These are phyloP conservation scores for Exocentrus adspersus DNA, from an alignment of 2,888 invertebrate species.

Conservation along the genomic window DNA sequence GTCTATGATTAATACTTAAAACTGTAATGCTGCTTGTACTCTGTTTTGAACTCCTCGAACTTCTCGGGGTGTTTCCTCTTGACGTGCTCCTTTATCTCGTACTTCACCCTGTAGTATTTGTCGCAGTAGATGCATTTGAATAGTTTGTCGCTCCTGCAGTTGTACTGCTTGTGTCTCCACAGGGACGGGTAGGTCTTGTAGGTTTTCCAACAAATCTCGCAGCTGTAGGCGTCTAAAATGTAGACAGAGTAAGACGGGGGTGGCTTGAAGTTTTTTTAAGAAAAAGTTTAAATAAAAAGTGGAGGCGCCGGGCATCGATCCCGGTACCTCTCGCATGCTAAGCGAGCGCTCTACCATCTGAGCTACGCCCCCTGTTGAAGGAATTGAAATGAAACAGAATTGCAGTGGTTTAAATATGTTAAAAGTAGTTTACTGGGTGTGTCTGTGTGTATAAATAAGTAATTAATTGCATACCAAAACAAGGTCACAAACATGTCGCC, in stretches of 20 bases:
- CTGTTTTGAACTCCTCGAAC: neutral
- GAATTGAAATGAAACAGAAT: too few relatives aligned
- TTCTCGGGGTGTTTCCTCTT: conserved; percentile 5
- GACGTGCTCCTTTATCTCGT: conserved; percentile 7
- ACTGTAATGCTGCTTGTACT: neutral
- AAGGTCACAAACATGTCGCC: too few relatives aligned
- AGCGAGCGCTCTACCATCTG: conserved; percentile 61
- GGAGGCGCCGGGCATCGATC: conserved; percentile 62
- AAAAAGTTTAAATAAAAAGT: conserved; percentile 30
- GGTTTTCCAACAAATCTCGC: neutral
- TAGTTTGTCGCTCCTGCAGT: neutral
- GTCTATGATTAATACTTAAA: neutral
- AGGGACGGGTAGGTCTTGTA: conserved; percentile 1
- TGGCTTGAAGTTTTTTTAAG: neutral
- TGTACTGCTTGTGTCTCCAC: conserved; percentile 9
- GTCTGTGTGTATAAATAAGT: too few relatives aligned
- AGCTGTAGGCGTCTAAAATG: neutral
- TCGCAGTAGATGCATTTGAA: conserved; percentile 11
- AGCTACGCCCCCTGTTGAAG: conserved; percentile 54
- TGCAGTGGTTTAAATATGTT: too few relatives aligned
- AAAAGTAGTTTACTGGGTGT: too few relatives aligned
- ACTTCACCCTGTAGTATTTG: neutral
- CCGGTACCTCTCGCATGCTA: conserved; percentile 62
- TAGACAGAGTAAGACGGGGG: neutral
- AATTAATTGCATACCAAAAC: too few relatives aligned